A percentile compares a stretch with the other conserved stretches of the same genome.
These are phyloP conservation scores for Anhinga rufa DNA, from an alignment of 2,113 vertebrate genomes.

Conservation along the genomic window DNA sequence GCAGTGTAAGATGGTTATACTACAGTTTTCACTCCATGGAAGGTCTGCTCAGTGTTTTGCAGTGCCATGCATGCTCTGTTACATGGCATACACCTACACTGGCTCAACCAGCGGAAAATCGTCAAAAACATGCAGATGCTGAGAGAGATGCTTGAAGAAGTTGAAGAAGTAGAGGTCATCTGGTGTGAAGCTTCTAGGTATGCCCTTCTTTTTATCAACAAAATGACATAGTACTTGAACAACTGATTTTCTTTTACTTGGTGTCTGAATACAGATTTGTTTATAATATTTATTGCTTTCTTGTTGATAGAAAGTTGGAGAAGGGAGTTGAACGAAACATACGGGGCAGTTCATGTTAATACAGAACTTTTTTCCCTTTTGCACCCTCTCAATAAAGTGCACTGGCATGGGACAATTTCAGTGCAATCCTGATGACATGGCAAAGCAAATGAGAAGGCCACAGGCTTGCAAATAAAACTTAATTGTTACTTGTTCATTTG, in stretches of 20 bases:
- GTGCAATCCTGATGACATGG: background rate
- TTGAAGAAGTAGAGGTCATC: constrained; percentile 53
- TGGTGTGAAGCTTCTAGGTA: constrained; percentile 56
- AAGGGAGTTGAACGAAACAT: background rate
- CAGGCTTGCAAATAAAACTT: background rate
- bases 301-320: background rate
- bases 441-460: background rate
- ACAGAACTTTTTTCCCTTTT: background rate
- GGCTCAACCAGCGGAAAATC: background rate
- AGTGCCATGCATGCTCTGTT: background rate
- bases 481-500: background rate
- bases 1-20: background rate
- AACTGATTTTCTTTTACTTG: background rate
- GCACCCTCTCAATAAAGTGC: background rate
- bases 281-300: background rate
- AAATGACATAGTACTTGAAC: background rate
- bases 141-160: constrained; percentile 15
- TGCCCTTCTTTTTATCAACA: constrained; percentile 53
- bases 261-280: background rate
- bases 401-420: background rate
- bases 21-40: background rate
- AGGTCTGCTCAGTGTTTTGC: constrained; percentile 1
- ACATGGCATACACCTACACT: background rate
- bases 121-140: background rate
- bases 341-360: background rate